A percentile compares a stretch with the other conserved stretches of the same genome.
Evolutionary conservation across 2,797 vertebrate genomes (phyloP).

Genomic region (Anomalospiza imberbis): DNA sequence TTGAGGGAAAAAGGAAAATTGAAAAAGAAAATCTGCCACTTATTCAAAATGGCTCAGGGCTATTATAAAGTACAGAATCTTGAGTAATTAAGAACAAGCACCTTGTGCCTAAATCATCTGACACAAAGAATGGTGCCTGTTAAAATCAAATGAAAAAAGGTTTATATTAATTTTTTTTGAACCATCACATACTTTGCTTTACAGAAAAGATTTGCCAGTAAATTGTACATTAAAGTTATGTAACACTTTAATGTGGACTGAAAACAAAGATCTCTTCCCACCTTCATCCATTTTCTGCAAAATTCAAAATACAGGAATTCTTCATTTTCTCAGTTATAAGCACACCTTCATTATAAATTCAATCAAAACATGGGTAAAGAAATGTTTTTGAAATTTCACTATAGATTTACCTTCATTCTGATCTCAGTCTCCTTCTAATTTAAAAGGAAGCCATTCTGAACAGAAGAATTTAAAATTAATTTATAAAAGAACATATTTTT

Average conservation of each 20-base stretch:
- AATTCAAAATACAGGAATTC: not conserved
- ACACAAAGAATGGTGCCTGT: not conserved
- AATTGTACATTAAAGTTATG: not conserved
- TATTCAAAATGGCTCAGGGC: not conserved
- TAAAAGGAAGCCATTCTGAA: not conserved
- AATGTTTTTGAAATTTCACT: not conserved
- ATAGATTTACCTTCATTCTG: not conserved
- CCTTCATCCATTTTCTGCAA: not conserved
- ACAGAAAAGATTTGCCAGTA: not conserved
- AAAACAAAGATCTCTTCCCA: not conserved
- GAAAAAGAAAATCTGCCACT: not conserved
- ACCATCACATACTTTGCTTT: not conserved
- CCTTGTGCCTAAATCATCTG: not conserved
- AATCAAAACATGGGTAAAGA: not conserved
- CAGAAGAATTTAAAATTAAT: not conserved
- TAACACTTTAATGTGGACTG: not conserved
- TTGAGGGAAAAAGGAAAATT: not conserved
- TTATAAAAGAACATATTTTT: not conserved
- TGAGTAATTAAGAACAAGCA: not conserved
- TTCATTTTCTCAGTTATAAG: not conserved
- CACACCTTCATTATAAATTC: not conserved
- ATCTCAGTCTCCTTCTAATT: not conserved
- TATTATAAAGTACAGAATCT: not conserved
- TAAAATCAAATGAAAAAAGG: not conserved
- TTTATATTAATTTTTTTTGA: not conserved